A percentile compares a stretch with the other conserved stretches of the same genome.
These are phyloP conservation scores for Adelosebastes latens DNA, from an alignment of 2,797 vertebrate species.

Conservation along the genomic window DNA sequence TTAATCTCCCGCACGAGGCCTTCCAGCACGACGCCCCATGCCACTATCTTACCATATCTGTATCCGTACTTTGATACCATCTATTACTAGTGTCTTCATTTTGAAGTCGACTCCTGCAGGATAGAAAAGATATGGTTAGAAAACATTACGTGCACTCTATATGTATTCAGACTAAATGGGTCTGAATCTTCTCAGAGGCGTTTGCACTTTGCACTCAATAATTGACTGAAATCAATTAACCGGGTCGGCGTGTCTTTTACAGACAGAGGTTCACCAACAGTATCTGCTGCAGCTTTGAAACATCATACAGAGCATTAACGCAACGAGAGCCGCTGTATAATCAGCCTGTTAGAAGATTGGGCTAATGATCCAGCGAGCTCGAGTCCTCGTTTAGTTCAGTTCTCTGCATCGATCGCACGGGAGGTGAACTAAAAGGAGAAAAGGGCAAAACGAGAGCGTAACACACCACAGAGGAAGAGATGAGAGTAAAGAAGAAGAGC, in stretches of 20 bases:
- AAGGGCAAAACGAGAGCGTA: neutral
- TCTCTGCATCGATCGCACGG: slow-evolving; percentile 31
- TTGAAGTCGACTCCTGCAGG: slow-evolving; percentile 95
- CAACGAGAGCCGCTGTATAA: slow-evolving; percentile 23
- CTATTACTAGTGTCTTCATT: slow-evolving; percentile 98
- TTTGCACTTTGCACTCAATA: neutral
- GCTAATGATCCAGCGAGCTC: slow-evolving; percentile 37
- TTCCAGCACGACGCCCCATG: neutral
- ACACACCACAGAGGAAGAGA: neutral
- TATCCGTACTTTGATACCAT: slow-evolving; percentile 98
- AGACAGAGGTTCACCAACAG: neutral
- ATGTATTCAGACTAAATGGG: slow-evolving; percentile 4
- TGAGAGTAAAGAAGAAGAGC: neutral
- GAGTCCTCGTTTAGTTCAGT: slow-evolving; percentile 16
- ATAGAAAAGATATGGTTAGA: slow-evolving; percentile 24
- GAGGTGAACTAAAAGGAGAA: neutral
- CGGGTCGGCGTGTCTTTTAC: neutral
- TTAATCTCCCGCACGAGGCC: neutral
- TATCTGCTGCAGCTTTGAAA: slow-evolving; percentile 32
- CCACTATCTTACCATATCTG: slow-evolving; percentile 94
- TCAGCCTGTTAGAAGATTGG: slow-evolving; percentile 28
- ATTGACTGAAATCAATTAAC: slow-evolving; percentile 17
- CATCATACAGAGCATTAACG: slow-evolving; percentile 32
- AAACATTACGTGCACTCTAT: slow-evolving; percentile 9
- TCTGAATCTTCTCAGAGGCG: neutral